phyloP scores from a whole-genome alignment of 2,797 vertebrate species.

The Lacerta bilineata region DNA sequence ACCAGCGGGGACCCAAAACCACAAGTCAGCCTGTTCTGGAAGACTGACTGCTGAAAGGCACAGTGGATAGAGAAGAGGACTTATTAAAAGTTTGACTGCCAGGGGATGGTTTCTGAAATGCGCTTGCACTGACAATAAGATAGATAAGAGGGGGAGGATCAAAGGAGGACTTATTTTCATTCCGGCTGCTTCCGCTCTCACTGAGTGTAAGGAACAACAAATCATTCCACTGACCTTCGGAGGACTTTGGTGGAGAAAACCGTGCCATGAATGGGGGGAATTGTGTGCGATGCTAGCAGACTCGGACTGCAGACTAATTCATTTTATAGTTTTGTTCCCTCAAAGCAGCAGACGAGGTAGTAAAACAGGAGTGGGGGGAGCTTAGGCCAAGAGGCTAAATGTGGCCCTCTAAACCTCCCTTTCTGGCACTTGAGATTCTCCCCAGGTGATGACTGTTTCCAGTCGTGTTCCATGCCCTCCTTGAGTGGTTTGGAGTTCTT shows the following conservation, averaged over 20 bases:
- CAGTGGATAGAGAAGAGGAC: not conserved
- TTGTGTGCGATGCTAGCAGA: not conserved
- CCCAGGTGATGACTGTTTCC: too few species aligned
- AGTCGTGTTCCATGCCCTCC: too few species aligned
- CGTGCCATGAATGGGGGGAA: not conserved
- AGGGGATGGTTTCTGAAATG: not conserved
- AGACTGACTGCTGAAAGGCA: not conserved
- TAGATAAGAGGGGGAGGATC: not conserved
- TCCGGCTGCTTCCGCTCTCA: not conserved
- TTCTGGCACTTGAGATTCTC: too few species aligned
- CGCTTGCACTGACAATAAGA: not conserved
- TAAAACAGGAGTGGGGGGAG: not conserved
- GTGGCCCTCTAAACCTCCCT: too few species aligned
- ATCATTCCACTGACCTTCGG: not conserved
- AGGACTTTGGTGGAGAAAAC: not conserved
- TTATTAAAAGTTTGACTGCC: not conserved
- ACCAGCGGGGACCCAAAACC: not conserved
- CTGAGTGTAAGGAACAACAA: not conserved
- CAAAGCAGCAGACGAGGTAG: not conserved
- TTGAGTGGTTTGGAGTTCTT: too few species aligned
- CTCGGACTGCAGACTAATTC: not conserved
- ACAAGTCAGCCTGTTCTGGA: not conserved
- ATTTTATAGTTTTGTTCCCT: not conserved
- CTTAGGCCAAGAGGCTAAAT: too few species aligned
- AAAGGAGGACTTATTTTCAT: not conserved